phyloP scores from a whole-genome alignment of 2,797 vertebrate genomes.

The Melanotaenia maccullochi region DNA sequence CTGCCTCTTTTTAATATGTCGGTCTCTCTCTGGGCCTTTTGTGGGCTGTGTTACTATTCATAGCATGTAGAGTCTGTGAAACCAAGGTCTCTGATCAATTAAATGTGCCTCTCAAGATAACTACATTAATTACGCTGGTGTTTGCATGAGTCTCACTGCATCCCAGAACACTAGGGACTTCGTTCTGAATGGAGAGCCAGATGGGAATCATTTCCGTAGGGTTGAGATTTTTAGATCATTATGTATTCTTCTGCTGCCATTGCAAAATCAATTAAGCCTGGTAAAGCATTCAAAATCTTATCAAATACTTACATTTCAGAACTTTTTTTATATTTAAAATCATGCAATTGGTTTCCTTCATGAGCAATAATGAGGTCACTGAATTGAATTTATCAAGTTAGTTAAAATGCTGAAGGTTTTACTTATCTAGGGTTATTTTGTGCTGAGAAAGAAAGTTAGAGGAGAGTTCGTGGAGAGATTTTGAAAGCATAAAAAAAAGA shows the following conservation, averaged over 20 bases:
- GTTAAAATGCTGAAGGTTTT: background rate
- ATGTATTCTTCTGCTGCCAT: constrained; percentile 28
- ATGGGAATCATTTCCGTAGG: constrained; percentile 32
- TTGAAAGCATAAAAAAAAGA: constrained; percentile 21
- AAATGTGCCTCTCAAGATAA: constrained; percentile 69
- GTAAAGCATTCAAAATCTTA: constrained; percentile 23
- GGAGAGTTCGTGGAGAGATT: constrained; percentile 24
- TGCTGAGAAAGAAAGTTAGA: constrained; percentile 35
- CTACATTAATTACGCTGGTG: constrained; percentile 67
- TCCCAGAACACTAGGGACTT: constrained; percentile 42
- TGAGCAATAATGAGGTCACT: background rate
- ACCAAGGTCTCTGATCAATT: constrained; percentile 71
- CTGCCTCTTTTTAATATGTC: constrained; percentile 22
- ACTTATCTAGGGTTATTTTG: constrained; percentile 11
- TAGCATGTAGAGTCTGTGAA: constrained; percentile 46
- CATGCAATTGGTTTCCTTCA: background rate
- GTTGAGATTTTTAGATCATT: constrained; percentile 38
- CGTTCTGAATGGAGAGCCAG: constrained; percentile 35
- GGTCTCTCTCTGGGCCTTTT: constrained; percentile 22
- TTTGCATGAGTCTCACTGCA: constrained; percentile 57
- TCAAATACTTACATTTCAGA: constrained; percentile 7
- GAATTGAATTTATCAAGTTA: background rate
- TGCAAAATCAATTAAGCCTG: constrained; percentile 28
- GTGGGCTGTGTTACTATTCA: constrained; percentile 54
- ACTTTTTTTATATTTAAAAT: background rate